A percentile compares a stretch with the other conserved stretches of the same genome.
phyloP scores from a whole-genome alignment of 2,113 vertebrate species.

The Macaca nemestrina region DNA sequence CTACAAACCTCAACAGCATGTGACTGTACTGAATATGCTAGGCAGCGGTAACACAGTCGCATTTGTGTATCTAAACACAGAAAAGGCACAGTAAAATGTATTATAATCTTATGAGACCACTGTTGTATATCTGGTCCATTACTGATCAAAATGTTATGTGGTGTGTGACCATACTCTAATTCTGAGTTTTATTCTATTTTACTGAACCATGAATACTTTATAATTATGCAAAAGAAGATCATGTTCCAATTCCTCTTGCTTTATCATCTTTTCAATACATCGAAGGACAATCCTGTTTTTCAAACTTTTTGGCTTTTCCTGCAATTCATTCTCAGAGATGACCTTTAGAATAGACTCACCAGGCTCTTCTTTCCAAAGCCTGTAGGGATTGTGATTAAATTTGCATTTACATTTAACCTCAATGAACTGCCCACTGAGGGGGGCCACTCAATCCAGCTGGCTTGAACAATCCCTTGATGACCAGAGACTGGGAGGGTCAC shows the following conservation, averaged over 20 bases:
- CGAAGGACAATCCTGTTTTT: background rate
- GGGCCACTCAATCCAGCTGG: background rate
- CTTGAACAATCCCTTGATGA: background rate
- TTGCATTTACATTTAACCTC: background rate
- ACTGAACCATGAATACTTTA: background rate
- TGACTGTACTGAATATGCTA: background rate
- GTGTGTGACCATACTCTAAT: background rate
- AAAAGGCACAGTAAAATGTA: background rate
- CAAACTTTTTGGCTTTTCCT: background rate
- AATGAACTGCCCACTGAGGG: background rate
- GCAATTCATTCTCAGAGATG: background rate
- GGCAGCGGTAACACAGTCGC: background rate
- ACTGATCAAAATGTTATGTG: background rate
- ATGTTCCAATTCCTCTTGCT: background rate
- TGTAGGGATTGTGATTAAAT: background rate
- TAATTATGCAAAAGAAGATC: background rate
- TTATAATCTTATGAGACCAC: background rate
- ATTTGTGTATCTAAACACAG: background rate
- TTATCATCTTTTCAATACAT: background rate
- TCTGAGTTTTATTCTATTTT: background rate
- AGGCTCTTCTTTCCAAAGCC: background rate
- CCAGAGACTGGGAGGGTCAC: background rate
- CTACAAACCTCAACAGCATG: background rate
- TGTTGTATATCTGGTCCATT: background rate
- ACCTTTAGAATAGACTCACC: background rate